Conservation (phyloP, 2,797 vertebrate genomes). For the Tokudaia muenninki region DNA sequence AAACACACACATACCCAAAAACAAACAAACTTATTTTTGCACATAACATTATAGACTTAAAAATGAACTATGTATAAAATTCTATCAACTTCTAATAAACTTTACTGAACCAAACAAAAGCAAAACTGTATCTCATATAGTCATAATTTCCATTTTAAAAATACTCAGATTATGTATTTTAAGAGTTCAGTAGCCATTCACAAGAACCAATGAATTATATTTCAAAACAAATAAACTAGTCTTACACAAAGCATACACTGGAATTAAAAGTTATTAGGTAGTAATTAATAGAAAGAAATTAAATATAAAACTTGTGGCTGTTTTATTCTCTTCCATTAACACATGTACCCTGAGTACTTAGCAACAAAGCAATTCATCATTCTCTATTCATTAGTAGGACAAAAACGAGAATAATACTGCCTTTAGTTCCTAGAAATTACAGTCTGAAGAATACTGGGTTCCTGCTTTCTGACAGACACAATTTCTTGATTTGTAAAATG, state of each 20-base stretch:
- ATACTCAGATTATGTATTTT: background rate
- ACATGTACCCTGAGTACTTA: background rate
- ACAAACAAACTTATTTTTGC: background rate
- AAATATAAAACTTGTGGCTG: background rate
- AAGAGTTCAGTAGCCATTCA: constrained; percentile 13
- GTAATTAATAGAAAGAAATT: constrained; percentile 6
- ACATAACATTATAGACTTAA: background rate
- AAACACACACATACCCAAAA: background rate
- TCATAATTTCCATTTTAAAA: constrained; percentile 46
- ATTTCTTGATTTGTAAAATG: constrained; percentile 31
- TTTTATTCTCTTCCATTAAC: background rate
- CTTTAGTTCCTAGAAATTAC: background rate
- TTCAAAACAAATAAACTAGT: background rate
- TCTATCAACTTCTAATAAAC: background rate
- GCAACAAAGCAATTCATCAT: background rate
- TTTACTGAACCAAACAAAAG: constrained; percentile 39
- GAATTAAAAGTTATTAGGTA: background rate
- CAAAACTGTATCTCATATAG: background rate
- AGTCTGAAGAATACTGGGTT: background rate
- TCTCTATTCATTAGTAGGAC: background rate
- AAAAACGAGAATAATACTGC: background rate
- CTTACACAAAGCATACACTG: background rate
- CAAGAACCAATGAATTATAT: constrained; percentile 24
- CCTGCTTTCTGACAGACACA: constrained; percentile 48
- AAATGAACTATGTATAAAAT: constrained; percentile 12